Conservation (phyloP, 2,888 invertebrate species). For the Trilocha varians region DNA sequence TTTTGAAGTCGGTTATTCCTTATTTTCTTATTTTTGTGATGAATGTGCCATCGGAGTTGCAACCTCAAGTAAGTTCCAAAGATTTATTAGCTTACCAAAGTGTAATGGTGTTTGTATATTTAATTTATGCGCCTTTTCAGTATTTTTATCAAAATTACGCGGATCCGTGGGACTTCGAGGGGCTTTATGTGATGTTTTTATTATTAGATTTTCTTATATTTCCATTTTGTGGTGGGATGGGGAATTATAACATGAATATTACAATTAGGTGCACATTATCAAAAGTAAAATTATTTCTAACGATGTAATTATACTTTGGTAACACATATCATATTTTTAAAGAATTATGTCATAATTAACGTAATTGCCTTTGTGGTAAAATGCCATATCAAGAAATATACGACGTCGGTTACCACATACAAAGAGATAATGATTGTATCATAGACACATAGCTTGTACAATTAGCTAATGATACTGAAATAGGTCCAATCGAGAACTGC, state of each 20-base stretch:
- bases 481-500: too few relatives aligned
- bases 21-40: slow-evolving; percentile 15
- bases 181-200: not conserved
- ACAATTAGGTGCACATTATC: not conserved
- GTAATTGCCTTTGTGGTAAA: not conserved
- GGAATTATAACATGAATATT: not conserved
- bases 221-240: not conserved
- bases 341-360: not conserved
- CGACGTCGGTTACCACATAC: too few relatives aligned
- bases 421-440: too few relatives aligned
- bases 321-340: not conserved
- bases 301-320: too few relatives aligned
- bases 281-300: too few relatives aligned
- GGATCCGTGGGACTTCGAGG: not conserved
- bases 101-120: slow-evolving; percentile 13
- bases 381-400: not conserved
- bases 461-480: too few relatives aligned
- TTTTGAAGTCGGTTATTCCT: not conserved
- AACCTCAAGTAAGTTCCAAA: slow-evolving; percentile 33
- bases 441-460: too few relatives aligned
- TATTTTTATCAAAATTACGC: slow-evolving; percentile 6
- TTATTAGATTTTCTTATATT: not conserved
- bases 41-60: slow-evolving; percentile 25
- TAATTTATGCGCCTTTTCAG: slow-evolving; percentile 4
- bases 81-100: slow-evolving; percentile 30